These are phyloP conservation scores for Noctua janthina DNA, from an alignment of 2,888 invertebrate species.

Conservation along the genomic window DNA sequence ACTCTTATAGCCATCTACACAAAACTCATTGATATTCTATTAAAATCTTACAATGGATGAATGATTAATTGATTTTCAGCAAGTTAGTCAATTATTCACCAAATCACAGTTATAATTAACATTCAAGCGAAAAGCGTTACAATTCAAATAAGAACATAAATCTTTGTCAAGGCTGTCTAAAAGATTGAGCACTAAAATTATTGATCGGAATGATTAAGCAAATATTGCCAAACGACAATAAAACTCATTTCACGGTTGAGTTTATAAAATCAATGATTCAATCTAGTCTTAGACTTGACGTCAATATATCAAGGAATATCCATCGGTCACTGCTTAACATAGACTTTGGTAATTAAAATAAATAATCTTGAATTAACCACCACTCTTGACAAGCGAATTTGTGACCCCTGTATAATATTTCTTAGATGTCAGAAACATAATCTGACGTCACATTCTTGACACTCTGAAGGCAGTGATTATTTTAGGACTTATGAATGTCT, in stretches of 20 bases:
- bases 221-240: constrained; percentile 23
- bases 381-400: not conserved
- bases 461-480: not conserved
- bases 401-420: not conserved
- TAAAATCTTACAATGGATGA: not conserved
- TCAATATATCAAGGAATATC: not conserved
- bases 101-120: not conserved
- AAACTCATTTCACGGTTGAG: constrained; percentile 45
- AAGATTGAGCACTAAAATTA: constrained; percentile 26
- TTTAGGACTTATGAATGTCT: not conserved
- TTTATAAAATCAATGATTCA: not conserved
- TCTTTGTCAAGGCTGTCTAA: constrained; percentile 27
- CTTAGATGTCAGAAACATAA: not conserved
- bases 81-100: not conserved
- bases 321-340: not conserved
- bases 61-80: not conserved
- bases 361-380: not conserved
- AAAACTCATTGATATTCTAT: not conserved
- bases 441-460: not conserved
- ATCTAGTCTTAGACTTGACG: not conserved
- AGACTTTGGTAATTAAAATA: not conserved
- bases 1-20: not conserved
- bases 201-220: constrained; percentile 31
- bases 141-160: constrained; percentile 17
- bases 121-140: not conserved